A percentile compares a stretch with the other conserved stretches of the same genome.
Conservation (phyloP, 2,888 invertebrate genomes). For the Anticlea derivata region DNA sequence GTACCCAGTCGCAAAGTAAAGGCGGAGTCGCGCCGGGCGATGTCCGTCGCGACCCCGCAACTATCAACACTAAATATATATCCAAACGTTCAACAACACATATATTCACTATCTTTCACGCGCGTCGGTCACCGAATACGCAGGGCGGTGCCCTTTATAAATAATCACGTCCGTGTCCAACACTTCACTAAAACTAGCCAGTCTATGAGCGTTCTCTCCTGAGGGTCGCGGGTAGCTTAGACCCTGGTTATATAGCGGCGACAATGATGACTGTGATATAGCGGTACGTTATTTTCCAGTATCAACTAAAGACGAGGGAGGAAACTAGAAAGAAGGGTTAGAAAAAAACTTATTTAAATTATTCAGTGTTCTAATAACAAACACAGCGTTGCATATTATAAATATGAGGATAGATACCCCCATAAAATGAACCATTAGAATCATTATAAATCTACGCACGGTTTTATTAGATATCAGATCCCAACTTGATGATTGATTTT, state of each 20-base stretch:
- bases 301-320: neutral
- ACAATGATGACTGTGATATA: neutral
- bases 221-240: constrained; percentile 29
- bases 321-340: too few species aligned
- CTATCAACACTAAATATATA: constrained; percentile 80
- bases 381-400: too few species aligned
- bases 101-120: constrained; percentile 79
- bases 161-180: constrained; percentile 59
- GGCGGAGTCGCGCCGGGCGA: constrained; percentile 51
- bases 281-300: too few species aligned
- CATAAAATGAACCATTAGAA: too few species aligned
- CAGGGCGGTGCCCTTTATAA: constrained; percentile 44
- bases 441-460: too few species aligned
- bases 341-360: too few species aligned
- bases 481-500: too few species aligned
- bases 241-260: constrained; percentile 2
- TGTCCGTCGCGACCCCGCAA: constrained; percentile 50
- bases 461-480: too few species aligned
- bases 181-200: constrained; percentile 83
- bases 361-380: too few species aligned
- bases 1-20: constrained; percentile 71
- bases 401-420: too few species aligned
- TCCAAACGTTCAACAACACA: constrained; percentile 83
- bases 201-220: constrained; percentile 82
- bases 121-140: constrained; percentile 77